phyloP scores from a whole-genome alignment of 2,797 vertebrate genomes.

The Botia kubotai region DNA sequence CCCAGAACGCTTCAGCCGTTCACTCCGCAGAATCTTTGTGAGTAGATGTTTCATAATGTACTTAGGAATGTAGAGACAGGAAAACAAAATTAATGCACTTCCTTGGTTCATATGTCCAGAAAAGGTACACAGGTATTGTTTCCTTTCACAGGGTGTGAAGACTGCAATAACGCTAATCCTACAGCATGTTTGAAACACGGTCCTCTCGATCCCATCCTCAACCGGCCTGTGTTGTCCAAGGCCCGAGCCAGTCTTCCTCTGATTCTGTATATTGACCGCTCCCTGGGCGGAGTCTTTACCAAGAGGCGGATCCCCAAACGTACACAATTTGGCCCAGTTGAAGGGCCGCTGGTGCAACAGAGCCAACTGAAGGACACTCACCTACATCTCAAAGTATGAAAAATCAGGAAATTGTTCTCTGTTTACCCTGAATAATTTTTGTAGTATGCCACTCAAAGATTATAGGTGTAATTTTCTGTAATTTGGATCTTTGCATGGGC shows the following conservation, averaged over 20 bases:
- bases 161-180: slow-evolving; percentile 89
- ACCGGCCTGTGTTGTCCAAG: slow-evolving; percentile 90
- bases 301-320: slow-evolving; percentile 96
- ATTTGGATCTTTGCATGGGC: no score
- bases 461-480: no score
- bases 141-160: slow-evolving; percentile 89
- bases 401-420: background rate
- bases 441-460: background rate
- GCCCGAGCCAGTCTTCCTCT: slow-evolving; percentile 93
- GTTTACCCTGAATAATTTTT: background rate
- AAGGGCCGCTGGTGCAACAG: slow-evolving; percentile 88
- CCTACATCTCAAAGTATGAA: slow-evolving; percentile 89
- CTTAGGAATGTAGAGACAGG: background rate
- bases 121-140: background rate
- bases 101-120: background rate
- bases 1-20: slow-evolving; percentile 86
- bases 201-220: slow-evolving; percentile 92
- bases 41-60: slow-evolving; percentile 64
- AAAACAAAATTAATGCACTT: background rate
- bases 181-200: slow-evolving; percentile 91
- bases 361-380: slow-evolving; percentile 88
- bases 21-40: slow-evolving; percentile 93
- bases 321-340: slow-evolving; percentile 95
- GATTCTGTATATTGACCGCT: slow-evolving; percentile 93
- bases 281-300: slow-evolving; percentile 93